A percentile compares a stretch with the other conserved stretches of the same genome.
These are phyloP conservation scores for Aproaerema taeniolella DNA, from an alignment of 2,888 invertebrate genomes.

Conservation along the genomic window DNA sequence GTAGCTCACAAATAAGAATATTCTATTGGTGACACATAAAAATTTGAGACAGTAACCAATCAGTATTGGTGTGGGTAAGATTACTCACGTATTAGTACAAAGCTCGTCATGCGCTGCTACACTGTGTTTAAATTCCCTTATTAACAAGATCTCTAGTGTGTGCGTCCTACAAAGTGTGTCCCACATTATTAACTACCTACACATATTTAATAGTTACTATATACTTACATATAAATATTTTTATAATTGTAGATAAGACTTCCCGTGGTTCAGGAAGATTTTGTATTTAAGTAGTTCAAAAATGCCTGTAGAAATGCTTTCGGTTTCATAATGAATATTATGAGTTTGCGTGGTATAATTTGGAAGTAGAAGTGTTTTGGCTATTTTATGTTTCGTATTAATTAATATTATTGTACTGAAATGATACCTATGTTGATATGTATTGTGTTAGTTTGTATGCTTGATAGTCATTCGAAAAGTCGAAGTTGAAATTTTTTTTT, in stretches of 20 bases:
- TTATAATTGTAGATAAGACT: constrained; percentile 28
- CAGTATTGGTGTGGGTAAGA: constrained; percentile 15
- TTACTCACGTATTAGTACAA: constrained; percentile 35
- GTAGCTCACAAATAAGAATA: constrained; percentile 9
- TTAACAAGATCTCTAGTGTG: constrained; percentile 50
- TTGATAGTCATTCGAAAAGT: too few species aligned
- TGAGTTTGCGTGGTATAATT: constrained; percentile 24
- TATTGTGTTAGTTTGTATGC: too few species aligned
- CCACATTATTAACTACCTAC: constrained; percentile 23
- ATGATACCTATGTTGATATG: too few species aligned
- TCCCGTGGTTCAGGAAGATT: constrained; percentile 53
- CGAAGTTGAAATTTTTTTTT: too few species aligned
- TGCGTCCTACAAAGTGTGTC: constrained; percentile 35
- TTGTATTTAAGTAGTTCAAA: constrained; percentile 13
- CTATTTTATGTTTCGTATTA: constrained; percentile 60
- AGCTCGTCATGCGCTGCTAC: constrained; percentile 74
- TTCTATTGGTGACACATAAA: constrained; percentile 14
- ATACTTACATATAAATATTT: neutral
- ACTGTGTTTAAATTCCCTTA: constrained; percentile 52
- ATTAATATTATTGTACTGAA: constrained; percentile 11
- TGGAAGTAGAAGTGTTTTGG: constrained; percentile 56
- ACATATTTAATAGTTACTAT: too few species aligned
- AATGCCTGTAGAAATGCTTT: constrained; percentile 33
- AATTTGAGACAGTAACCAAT: constrained; percentile 6
- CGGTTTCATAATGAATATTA: constrained; percentile 15